Percentiles rank a stretch among this genome's conserved stretches.
Conservation (phyloP, 2,888 invertebrate genomes). For the Coelopa pilipes region DNA sequence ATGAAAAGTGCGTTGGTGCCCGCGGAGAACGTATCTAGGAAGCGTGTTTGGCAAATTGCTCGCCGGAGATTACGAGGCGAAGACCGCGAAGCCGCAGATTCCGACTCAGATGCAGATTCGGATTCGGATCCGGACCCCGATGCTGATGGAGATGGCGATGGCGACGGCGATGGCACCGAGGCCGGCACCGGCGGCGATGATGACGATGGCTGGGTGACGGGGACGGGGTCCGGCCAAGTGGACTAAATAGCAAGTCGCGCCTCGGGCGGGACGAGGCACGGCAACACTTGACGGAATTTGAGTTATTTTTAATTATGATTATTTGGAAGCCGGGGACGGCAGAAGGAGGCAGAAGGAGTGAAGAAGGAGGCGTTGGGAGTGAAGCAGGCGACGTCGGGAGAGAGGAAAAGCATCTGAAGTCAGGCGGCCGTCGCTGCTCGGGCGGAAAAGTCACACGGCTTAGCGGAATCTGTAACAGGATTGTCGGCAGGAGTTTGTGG, state of each 20-base stretch:
- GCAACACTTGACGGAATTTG: constrained; percentile 31
- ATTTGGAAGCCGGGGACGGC: constrained; percentile 25
- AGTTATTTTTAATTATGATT: constrained; percentile 37
- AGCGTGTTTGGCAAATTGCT: constrained; percentile 31
- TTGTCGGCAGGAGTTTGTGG: neutral
- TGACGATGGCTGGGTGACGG: neutral
- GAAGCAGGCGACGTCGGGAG: neutral
- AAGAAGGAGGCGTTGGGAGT: too few species aligned
- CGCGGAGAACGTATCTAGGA: constrained; percentile 5
- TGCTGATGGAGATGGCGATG: neutral
- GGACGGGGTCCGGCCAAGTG: neutral
- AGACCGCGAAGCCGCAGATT: neutral
- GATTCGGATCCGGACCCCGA: neutral
- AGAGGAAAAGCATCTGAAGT: neutral
- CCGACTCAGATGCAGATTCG: neutral
- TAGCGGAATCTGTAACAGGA: neutral
- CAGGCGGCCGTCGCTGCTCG: too few species aligned
- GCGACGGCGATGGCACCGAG: neutral
- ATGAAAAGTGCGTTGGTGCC: neutral
- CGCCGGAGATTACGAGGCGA: constrained; percentile 15
- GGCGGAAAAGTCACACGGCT: too few species aligned
- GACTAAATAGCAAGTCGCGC: neutral
- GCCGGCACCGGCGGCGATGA: neutral
- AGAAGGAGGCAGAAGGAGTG: neutral
- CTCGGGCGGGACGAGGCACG: neutral